Base-by-base conservation (phyloP, 2,797 vertebrate genomes). In the Siniperca obscura region DNA sequence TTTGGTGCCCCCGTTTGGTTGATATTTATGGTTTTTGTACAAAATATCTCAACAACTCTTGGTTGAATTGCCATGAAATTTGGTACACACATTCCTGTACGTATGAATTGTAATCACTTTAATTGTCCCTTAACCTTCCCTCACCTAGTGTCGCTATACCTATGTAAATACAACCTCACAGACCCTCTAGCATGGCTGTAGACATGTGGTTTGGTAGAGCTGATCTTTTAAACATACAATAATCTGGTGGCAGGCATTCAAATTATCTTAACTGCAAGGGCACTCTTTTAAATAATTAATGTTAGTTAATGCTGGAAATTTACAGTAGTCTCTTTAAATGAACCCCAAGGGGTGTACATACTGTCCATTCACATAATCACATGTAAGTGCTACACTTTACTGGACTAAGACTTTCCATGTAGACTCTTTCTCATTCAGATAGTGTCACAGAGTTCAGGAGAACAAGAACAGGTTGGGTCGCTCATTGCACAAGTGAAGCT, bases 401-500 rank as follows among this genome's bases (percentile, higher is more conserved):
- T 42, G 22, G 12, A 30, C 12, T 38, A n/a, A 16, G 12, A 69
- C 22, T 42, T 50, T 73, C 34, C 6, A n/a, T 60, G 17, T 9
- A 50, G 52, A 44, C 5, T 21, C 44, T 67, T 69, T 40, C 52
- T 36, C 30, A 60, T 16, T 36, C 44, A 36, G 17, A 55, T n/a
- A 27, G 42, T 57, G 38, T 50, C 57, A 60, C 1, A 25, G 30
- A n/a, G 61, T 69, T 44, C n/a, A 3, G 34, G 11, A 46, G 30
- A 70, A 70, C 52, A 50, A 65, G 38, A 55, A 46, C 61, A 75
- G 4, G 13, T 38, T 64, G 9, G 46, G 42, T 59, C 30, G 3
- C 52, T 74, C 65, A 61, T 72, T 72, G 36, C 25, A 27, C 42
- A 78, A 78, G 65, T 67, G 50, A 74, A 53, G 65, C n/a, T 42